Evolutionary conservation across 2,888 invertebrate species (phyloP), one percentile per base, ranked within the genome.

Genomic region (Lochmaea capreae): DNA sequence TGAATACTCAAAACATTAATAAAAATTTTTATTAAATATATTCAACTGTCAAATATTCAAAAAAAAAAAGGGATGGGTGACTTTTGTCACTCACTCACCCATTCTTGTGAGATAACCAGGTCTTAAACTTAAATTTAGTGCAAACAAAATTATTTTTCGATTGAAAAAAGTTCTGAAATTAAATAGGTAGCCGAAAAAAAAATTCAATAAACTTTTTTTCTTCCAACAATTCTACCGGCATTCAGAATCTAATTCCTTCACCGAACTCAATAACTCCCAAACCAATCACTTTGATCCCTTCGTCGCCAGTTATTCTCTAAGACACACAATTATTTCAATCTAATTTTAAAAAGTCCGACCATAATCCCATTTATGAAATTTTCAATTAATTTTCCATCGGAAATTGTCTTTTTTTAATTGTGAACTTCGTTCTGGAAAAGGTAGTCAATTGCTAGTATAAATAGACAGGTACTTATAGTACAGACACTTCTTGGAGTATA

Each of bases 371-470:
- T 73, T 73, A 73, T 68, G 68, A 65, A 69, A 65, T 73, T 73
- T 73, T 73, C 68, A 73, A 73, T 73, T 73, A 73, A 73, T 68
- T 67, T 73, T 68, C 63, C 58, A 65, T 42, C 63, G 65, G 68
- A 59, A 73, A 57, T 49, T 49, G 58, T 61, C 59, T 8, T 8
- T 33, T 62, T 66, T 18, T 11, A 58, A 42, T 65, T 67, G 39
- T 43, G 42, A 22, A 67, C 12, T 59, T 46, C 67, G 59, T 58
- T 67, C 58, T 58, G 59, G 46, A 16, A 67, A 67, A 67, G 70
- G 70, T 70, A 70, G 62, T 69, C 69, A 52, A 67, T 67, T 67
- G 67, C 22, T 26, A 49, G 9, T 12, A 49, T 52, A 18, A 57
- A 33, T 0, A 42, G 43, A 57, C 49, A 42, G 33, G 12, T 57